Evolutionary conservation across 1,140 invertebrate species (phyloP).

Genomic region (Fopius arisanus): DNA sequence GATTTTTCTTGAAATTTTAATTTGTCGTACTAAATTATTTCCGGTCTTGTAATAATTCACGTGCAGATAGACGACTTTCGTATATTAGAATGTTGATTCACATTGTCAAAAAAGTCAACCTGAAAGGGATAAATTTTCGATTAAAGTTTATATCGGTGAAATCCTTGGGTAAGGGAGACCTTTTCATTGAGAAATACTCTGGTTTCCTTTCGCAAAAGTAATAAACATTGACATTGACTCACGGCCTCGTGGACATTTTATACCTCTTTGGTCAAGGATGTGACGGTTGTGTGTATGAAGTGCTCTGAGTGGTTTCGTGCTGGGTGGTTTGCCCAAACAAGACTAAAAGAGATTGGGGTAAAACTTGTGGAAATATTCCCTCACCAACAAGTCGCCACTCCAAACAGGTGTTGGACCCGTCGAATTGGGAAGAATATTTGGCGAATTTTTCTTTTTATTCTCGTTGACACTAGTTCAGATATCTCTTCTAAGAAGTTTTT

Average conservation of each 20-base stretch:
- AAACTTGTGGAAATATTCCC: not conserved
- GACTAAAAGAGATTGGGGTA: not conserved
- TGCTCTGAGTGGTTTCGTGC: not conserved
- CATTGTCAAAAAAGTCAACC: too few species aligned
- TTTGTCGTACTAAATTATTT: too few species aligned
- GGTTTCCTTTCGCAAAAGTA: not conserved
- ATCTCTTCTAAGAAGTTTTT: too few species aligned
- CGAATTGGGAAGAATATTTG: too few species aligned
- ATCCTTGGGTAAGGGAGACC: not conserved
- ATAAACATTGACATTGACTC: slow-evolving; percentile 3
- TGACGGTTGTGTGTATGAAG: not conserved
- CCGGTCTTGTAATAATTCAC: too few species aligned
- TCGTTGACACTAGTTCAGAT: too few species aligned
- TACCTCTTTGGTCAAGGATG: not conserved
- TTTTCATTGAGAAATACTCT: not conserved
- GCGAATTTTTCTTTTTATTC: too few species aligned
- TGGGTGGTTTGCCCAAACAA: not conserved
- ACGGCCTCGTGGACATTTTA: not conserved
- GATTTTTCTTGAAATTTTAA: too few species aligned
- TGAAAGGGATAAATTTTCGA: not conserved
- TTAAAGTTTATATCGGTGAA: not conserved
- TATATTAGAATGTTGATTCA: too few species aligned
- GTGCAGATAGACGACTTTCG: too few species aligned
- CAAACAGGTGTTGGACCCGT: not conserved
- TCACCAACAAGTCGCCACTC: not conserved